phyloP scores from a whole-genome alignment of 2,113 vertebrate genomes.

The Sprattus sprattus region DNA sequence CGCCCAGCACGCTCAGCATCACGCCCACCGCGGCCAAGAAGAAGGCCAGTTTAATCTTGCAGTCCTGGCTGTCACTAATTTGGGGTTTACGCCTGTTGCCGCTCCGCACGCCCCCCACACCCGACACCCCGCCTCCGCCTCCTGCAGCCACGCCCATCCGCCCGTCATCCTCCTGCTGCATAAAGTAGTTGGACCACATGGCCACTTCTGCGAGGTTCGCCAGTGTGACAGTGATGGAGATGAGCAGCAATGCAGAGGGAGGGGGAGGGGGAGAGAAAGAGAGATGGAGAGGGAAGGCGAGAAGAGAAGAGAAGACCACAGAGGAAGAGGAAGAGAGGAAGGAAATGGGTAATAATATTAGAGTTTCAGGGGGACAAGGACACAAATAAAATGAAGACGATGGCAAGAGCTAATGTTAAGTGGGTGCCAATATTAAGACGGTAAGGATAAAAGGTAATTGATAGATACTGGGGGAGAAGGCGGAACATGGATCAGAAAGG shows the following conservation, averaged over 20 bases:
- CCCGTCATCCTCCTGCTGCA: constrained; percentile 77
- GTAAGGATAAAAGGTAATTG: neutral
- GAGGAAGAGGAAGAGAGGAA: neutral
- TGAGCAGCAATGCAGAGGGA: constrained; percentile 24
- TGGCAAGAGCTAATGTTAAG: neutral
- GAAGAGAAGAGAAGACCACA: neutral
- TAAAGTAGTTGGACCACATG: constrained; percentile 89
- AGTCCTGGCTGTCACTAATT: constrained; percentile 70
- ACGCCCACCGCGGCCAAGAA: constrained; percentile 79
- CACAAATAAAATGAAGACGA: neutral
- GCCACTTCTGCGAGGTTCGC: constrained; percentile 44
- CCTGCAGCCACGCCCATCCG: constrained; percentile 58
- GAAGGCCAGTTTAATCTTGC: constrained; percentile 70
- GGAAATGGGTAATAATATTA: neutral
- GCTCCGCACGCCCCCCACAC: constrained; percentile 47
- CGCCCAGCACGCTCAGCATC: constrained; percentile 78
- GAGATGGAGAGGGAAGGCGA: neutral
- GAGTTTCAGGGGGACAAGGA: neutral
- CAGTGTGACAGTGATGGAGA: neutral
- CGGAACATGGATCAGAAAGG: neutral
- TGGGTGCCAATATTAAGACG: neutral
- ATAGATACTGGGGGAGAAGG: neutral
- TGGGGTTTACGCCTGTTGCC: constrained; percentile 49
- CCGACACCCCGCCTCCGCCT: constrained; percentile 40
- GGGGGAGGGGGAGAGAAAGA: neutral